A percentile compares a stretch with the other conserved stretches of the same genome.
Evolutionary conservation across 2,797 vertebrate genomes (phyloP).

Genomic region (Semaprochilodus insignis): DNA sequence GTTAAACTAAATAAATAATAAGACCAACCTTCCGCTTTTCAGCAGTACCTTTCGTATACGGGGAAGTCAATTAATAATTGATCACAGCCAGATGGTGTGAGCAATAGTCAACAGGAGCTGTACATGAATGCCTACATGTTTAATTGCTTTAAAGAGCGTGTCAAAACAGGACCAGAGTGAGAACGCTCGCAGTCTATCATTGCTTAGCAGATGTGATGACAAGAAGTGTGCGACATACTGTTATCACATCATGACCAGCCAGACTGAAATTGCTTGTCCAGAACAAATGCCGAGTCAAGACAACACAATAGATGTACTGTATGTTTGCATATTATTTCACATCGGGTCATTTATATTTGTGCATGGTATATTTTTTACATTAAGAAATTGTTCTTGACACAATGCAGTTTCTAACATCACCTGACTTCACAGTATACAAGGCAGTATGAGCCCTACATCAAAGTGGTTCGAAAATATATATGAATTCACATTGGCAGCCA

Average conservation of each 20-base stretch:
- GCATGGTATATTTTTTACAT: constrained; percentile 51
- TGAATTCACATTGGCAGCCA: constrained; percentile 79
- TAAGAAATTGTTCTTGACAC: constrained; percentile 50
- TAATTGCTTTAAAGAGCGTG: constrained; percentile 87
- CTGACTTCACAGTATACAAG: constrained; percentile 62
- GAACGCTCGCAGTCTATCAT: constrained; percentile 66
- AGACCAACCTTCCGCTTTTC: constrained; percentile 67
- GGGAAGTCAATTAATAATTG: constrained; percentile 84
- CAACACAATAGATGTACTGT: constrained; percentile 63
- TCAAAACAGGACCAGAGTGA: constrained; percentile 81
- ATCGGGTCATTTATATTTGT: constrained; percentile 57
- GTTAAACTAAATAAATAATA: constrained; percentile 86
- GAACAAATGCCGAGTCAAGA: constrained; percentile 46
- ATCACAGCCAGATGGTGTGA: constrained; percentile 84
- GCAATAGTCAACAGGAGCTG: constrained; percentile 82
- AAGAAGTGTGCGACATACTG: constrained; percentile 44
- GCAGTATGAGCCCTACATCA: constrained; percentile 62
- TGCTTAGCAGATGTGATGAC: constrained; percentile 46
- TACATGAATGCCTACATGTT: constrained; percentile 85
- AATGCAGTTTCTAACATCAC: constrained; percentile 57
- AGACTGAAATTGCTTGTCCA: constrained; percentile 34
- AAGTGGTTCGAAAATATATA: constrained; percentile 60
- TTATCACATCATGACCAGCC: constrained; percentile 37
- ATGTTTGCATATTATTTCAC: constrained; percentile 60
- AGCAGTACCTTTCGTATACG: constrained; percentile 73